Conservation (phyloP, 2,113 vertebrate species). For the Corythaixoides concolor region DNA sequence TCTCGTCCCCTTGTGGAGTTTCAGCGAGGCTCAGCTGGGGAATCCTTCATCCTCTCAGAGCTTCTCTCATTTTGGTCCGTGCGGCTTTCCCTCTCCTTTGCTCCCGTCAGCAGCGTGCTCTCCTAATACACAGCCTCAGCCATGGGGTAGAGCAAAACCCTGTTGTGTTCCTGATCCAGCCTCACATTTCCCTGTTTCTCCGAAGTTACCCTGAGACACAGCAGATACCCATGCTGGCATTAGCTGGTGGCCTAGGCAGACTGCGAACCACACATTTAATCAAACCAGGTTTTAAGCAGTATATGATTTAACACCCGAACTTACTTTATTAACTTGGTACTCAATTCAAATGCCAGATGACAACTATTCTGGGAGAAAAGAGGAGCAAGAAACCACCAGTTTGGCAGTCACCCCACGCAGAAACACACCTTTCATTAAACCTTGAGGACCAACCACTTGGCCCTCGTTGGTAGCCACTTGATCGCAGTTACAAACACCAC, state of each 20-base stretch:
- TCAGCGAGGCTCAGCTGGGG: not conserved
- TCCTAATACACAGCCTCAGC: not conserved
- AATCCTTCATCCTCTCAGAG: not conserved
- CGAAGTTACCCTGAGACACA: not conserved
- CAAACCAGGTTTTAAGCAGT: not conserved
- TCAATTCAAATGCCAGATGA: not conserved
- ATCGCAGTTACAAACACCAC: not conserved
- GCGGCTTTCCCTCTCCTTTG: not conserved
- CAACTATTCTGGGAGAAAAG: not conserved
- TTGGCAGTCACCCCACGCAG: not conserved
- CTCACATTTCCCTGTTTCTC: not conserved
- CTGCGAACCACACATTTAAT: not conserved
- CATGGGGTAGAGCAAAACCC: not conserved
- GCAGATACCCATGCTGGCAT: not conserved
- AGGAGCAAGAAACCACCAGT: not conserved
- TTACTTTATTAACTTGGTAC: not conserved
- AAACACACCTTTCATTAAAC: not conserved
- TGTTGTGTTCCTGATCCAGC: not conserved
- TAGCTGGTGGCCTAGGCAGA: not conserved
- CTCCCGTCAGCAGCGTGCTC: not conserved
- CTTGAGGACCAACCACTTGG: not conserved
- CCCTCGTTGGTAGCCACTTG: not conserved
- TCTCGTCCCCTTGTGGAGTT: not conserved
- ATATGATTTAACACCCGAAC: not conserved
- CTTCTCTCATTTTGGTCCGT: fast-evolving